Base-by-base conservation (phyloP, 2,888 invertebrate species). In the Ennomos quercinarius region DNA sequence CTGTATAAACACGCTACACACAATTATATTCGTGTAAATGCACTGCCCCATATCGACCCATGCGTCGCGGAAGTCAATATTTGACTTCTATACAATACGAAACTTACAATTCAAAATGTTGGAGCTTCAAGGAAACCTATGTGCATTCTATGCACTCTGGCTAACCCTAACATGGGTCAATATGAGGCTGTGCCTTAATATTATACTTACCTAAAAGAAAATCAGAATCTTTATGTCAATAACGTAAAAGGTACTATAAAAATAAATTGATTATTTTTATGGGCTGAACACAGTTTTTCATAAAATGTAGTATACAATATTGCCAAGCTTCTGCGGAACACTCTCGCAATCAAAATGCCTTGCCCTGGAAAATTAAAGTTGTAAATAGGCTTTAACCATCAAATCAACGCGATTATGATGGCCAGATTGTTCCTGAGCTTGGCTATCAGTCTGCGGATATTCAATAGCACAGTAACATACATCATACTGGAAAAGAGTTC, bases 1-100 rank as follows among this genome's bases (percentile, higher is more conserved):
- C 81, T 75, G 54, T 63, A 71, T 39, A 70, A 68, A 64, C 11
- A 65, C 56, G 45, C 59, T 63, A 65, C 59, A 61, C 65, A 64
- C 48, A 57, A 37, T 37, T 49, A 37, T 10, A 45, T 54, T 44
- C 40, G 43, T 46, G 12, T 45, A 49, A 44, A 13, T 13, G 10
- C 17, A 10, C 42, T 10, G 36, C 11, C 42, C 9, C 36, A 42
- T 37, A 48, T 17, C 13, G 39, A 11, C 44, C 11, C 44, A 40
- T 8, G 39, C n/a, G 2, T 9, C 8, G 11, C n/a, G 2, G 9
- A n/a, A 27, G 34, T 4, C 12, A 2, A 17, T 17, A 42, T 40
- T 11, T 5, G 39, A 39, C 39, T 42, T 13, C 6, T 27, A 27
- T 27, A 4, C 27, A 6, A 27, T 4, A 27, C 27, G 27, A 27